Conservation (phyloP, 2,113 vertebrate genomes). For the Scortum barcoo region DNA sequence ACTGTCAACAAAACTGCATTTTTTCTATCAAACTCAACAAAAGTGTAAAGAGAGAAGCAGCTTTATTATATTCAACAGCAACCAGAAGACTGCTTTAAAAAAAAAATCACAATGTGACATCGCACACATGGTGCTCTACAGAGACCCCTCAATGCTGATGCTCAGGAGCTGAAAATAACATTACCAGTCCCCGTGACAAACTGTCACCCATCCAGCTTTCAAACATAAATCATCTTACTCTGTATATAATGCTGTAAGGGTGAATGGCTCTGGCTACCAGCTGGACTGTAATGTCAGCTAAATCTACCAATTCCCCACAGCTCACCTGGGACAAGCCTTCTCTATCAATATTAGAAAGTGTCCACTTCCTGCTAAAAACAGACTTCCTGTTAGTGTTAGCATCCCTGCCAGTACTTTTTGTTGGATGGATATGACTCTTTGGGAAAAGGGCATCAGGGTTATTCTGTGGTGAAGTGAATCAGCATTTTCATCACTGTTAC, state of each 20-base stretch:
- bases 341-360: slow-evolving; percentile 84
- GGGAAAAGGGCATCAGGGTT: slow-evolving; percentile 27
- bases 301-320: slow-evolving; percentile 72
- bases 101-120: slow-evolving; percentile 31
- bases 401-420: slow-evolving; percentile 10
- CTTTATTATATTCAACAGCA: not conserved
- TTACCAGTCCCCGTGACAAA: slow-evolving; percentile 66
- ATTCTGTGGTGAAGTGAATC: slow-evolving; percentile 26
- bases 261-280: slow-evolving; percentile 62
- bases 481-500: slow-evolving; percentile 28
- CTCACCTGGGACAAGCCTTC: slow-evolving; percentile 68
- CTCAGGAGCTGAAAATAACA: slow-evolving; percentile 72
- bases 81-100: not conserved
- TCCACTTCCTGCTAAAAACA: slow-evolving; percentile 77
- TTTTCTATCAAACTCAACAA: slow-evolving; percentile 15
- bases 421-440: slow-evolving; percentile 13
- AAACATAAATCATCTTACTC: slow-evolving; percentile 78
- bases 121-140: slow-evolving; percentile 36
- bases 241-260: slow-evolving; percentile 55
- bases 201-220: slow-evolving; percentile 65
- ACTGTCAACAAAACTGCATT: too few relatives aligned
- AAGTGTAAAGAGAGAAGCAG: not conserved
- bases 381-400: slow-evolving; percentile 45
- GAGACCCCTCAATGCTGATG: slow-evolving; percentile 61
- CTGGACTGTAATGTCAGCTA: slow-evolving; percentile 82